A percentile compares a stretch with the other conserved stretches of the same genome.
These are phyloP conservation scores for Toxotes jaculatrix DNA, from an alignment of 2,113 vertebrate genomes.

Conservation along the genomic window DNA sequence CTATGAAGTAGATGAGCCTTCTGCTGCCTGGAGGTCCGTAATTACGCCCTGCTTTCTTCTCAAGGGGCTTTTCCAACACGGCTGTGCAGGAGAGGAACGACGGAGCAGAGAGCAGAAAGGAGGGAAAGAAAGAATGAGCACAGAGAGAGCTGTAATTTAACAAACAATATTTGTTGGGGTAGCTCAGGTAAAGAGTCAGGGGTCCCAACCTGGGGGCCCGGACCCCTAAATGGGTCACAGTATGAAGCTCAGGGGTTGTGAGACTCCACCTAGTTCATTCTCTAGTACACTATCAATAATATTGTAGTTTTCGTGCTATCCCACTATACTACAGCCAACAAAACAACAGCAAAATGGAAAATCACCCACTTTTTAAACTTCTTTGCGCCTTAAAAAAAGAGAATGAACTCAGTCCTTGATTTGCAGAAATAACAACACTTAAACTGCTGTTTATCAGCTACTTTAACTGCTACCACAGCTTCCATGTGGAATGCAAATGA, in stretches of 20 bases:
- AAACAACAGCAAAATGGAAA: too few relatives aligned
- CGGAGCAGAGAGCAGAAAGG: neutral
- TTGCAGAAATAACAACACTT: too few relatives aligned
- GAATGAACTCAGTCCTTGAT: too few relatives aligned
- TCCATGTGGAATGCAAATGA: too few relatives aligned
- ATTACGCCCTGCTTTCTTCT: conserved; percentile 95
- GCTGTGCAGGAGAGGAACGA: conserved; percentile 77
- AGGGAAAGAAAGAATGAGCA: neutral
- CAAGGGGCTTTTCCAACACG: conserved; percentile 93
- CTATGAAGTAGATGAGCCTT: conserved; percentile 93
- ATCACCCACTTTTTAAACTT: too few relatives aligned
- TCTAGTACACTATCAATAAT: neutral
- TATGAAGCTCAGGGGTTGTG: neutral
- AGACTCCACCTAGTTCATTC: neutral
- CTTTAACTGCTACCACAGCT: too few relatives aligned
- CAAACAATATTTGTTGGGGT: neutral
- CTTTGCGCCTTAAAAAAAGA: too few relatives aligned
- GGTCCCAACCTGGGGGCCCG: neutral
- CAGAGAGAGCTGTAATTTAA: neutral
- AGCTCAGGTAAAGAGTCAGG: neutral
- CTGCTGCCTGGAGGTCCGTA: conserved; percentile 91
- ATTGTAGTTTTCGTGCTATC: too few relatives aligned
- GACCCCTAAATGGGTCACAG: neutral
- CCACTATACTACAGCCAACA: too few relatives aligned
- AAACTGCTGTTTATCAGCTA: too few relatives aligned